A percentile compares a stretch with the other conserved stretches of the same genome.
Conservation (phyloP, 2,797 vertebrate species). For the Lophius americanus region DNA sequence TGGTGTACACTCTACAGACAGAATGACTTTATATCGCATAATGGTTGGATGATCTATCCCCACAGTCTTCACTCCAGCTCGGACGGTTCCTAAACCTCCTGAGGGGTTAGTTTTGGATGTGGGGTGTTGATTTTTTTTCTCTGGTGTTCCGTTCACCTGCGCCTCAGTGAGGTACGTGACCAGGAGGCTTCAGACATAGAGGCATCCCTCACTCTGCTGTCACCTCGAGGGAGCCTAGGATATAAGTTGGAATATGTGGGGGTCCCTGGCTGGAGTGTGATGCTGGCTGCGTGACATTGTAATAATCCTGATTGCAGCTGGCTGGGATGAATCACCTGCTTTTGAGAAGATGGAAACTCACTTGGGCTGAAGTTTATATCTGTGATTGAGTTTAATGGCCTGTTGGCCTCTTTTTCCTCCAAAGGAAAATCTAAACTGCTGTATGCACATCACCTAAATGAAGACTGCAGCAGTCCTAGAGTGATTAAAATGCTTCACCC, state of each 20-base stretch:
- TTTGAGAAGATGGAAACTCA: conserved; percentile 8
- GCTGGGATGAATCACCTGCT: conserved; percentile 14
- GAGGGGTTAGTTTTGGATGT: background rate
- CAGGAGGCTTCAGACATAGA: conserved; percentile 38
- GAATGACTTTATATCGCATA: background rate
- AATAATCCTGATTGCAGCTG: conserved; percentile 25
- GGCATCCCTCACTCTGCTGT: conserved; percentile 16
- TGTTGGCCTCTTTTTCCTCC: background rate
- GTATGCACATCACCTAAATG: background rate
- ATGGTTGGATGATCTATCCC: conserved; percentile 2
- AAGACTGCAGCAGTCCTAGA: background rate
- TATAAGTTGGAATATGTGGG: background rate
- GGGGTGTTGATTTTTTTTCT: conserved; percentile 9
- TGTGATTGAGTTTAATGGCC: conserved; percentile 3
- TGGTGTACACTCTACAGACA: background rate
- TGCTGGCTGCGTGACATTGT: conserved; percentile 13
- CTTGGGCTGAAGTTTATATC: background rate
- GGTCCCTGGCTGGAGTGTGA: conserved; percentile 6
- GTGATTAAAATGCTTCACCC: background rate
- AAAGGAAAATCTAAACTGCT: background rate
- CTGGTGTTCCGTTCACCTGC: conserved; percentile 22
- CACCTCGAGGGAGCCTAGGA: conserved; percentile 3
- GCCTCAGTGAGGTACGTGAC: conserved; percentile 5
- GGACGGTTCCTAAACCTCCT: conserved; percentile 13
- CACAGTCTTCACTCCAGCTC: conserved; percentile 7